These are phyloP conservation scores for Protobothrops mucrosquamatus DNA, from an alignment of 2,113 vertebrate genomes.

Conservation along the genomic window DNA sequence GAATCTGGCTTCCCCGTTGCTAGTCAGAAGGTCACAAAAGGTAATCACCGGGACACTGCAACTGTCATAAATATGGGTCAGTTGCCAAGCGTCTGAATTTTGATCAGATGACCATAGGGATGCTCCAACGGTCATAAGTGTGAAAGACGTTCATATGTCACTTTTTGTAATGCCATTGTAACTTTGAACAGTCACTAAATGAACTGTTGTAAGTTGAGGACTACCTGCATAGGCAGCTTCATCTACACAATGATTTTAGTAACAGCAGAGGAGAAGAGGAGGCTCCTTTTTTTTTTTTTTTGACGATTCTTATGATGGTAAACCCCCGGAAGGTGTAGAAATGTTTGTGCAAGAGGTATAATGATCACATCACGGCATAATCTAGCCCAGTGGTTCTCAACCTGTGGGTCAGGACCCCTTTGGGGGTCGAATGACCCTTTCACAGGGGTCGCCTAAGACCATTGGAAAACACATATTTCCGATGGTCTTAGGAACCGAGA, in stretches of 20 bases:
- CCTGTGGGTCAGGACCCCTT: too few species aligned
- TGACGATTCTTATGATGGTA: background rate
- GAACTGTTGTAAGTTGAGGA: background rate
- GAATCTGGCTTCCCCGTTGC: background rate
- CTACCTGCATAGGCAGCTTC: background rate
- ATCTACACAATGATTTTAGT: background rate
- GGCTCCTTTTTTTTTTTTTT: background rate
- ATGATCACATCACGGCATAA: background rate
- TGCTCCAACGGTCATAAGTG: background rate
- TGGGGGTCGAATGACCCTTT: too few species aligned
- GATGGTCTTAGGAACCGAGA: too few species aligned
- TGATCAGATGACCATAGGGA: background rate
- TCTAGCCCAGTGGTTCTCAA: too few species aligned
- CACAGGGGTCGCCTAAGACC: too few species aligned
- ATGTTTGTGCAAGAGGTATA: background rate
- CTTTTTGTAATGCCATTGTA: background rate
- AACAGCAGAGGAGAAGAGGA: background rate
- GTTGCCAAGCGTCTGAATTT: background rate
- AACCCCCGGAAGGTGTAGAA: background rate
- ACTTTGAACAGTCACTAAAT: background rate
- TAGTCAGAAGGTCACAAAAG: background rate
- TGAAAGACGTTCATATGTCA: background rate
- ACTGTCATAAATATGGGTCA: background rate
- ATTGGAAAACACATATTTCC: too few species aligned
- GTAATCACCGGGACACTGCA: background rate